Evolutionary conservation across 2,797 vertebrate species (phyloP).

Genomic region (Poliocrania exsul): DNA sequence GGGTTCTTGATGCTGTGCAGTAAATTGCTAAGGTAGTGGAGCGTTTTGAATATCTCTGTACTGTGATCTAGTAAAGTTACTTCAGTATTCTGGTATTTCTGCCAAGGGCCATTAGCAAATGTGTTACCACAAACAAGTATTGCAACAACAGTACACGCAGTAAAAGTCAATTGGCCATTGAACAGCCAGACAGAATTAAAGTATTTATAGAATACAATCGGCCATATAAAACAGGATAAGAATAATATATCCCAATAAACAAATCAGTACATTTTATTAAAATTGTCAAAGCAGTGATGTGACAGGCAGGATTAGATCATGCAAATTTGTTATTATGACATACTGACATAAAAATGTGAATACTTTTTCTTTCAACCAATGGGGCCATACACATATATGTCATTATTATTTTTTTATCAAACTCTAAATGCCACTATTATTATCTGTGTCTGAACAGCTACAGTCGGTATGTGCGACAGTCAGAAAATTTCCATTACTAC

Average conservation of each 20-base stretch:
- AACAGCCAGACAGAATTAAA: neutral
- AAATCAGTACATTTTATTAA: neutral
- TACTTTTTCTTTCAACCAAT: neutral
- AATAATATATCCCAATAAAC: neutral
- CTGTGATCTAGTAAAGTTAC: conserved; percentile 82
- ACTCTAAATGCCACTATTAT: neutral
- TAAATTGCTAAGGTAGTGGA: conserved; percentile 89
- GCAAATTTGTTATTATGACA: neutral
- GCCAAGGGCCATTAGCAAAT: conserved; percentile 64
- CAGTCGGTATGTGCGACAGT: neutral
- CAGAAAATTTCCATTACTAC: neutral
- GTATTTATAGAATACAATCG: neutral
- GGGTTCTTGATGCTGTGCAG: conserved; percentile 92
- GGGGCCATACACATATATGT: neutral
- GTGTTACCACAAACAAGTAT: conserved; percentile 44
- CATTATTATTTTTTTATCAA: neutral
- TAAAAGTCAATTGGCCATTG: neutral
- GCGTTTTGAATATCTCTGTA: conserved; percentile 89
- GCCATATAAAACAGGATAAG: neutral
- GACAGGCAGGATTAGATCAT: neutral
- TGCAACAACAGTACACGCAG: neutral
- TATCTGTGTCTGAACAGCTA: neutral
- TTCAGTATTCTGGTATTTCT: conserved; percentile 94
- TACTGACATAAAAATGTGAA: neutral
- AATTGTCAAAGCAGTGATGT: neutral